Percentiles rank a stretch among this genome's conserved stretches.
These are phyloP conservation scores for Lasioglossum lativentre DNA, from an alignment of 2,888 invertebrate species.

Conservation along the genomic window DNA sequence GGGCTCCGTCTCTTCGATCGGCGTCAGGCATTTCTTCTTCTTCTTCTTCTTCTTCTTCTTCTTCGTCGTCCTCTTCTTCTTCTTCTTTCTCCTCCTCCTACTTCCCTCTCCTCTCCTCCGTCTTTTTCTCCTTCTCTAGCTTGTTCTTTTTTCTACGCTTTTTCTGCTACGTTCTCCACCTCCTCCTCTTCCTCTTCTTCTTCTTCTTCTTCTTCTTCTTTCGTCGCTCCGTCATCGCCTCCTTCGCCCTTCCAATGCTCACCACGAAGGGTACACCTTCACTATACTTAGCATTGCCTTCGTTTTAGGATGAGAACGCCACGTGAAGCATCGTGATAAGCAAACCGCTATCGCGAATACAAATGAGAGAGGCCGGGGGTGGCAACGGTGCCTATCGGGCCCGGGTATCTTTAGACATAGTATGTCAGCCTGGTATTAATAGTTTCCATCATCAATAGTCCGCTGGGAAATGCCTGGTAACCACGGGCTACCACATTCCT, in stretches of 20 bases:
- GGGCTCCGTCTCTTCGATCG: constrained; percentile 78
- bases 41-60: constrained; percentile 51
- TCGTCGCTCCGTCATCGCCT: constrained; percentile 44
- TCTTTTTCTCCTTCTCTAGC: constrained; percentile 32
- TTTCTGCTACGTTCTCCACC: background rate
- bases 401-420: constrained; percentile 14
- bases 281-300: constrained; percentile 59
- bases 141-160: constrained; percentile 34
- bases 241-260: constrained; percentile 42
- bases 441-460: constrained; percentile 16
- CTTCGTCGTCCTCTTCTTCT: constrained; percentile 44
- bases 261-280: constrained; percentile 43
- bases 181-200: too few relatives aligned
- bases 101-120: constrained; percentile 28
- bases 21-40: constrained; percentile 72
- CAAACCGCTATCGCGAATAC: constrained; percentile 47
- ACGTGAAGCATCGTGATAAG: constrained; percentile 44
- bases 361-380: constrained; percentile 18
- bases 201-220: constrained; percentile 62
- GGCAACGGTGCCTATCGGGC: constrained; percentile 17
- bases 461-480: background rate
- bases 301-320: constrained; percentile 52
- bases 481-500: background rate
- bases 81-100: constrained; percentile 41
- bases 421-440: constrained; percentile 18